A percentile compares a stretch with the other conserved stretches of the same genome.
These are phyloP conservation scores for Parnassius orleans DNA, from an alignment of 2,888 invertebrate species.

Conservation along the genomic window DNA sequence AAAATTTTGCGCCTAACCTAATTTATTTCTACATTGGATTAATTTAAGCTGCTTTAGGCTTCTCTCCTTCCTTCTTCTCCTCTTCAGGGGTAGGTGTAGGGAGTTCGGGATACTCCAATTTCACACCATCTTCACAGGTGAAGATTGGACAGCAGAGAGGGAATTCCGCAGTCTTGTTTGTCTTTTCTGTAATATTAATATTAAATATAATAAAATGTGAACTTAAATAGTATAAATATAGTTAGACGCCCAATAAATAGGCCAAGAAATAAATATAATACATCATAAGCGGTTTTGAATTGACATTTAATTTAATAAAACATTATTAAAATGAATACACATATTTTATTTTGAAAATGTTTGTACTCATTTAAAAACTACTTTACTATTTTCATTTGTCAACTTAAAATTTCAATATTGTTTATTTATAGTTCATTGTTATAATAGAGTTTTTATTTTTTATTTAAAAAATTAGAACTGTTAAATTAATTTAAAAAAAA, in stretches of 20 bases:
- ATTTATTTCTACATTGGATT: slow-evolving; percentile 25
- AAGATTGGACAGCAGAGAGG: slow-evolving; percentile 92
- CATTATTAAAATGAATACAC: too few species aligned
- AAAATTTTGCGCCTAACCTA: slow-evolving; percentile 25
- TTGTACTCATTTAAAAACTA: too few species aligned
- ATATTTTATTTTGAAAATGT: too few species aligned
- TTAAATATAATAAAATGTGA: slow-evolving; percentile 24
- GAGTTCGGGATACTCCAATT: slow-evolving; percentile 92
- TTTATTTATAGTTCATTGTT: not conserved
- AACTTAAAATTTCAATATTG: slow-evolving; percentile 15
- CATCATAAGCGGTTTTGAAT: too few species aligned
- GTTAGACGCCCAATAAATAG: too few species aligned
- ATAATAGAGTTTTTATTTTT: too few species aligned
- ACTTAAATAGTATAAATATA: not conserved
- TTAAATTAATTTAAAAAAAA: too few species aligned
- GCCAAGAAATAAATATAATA: too few species aligned
- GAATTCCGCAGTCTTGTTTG: slow-evolving; percentile 94
- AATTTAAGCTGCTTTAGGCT: slow-evolving; percentile 66
- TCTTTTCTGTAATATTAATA: slow-evolving; percentile 83
- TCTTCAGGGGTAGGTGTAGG: slow-evolving; percentile 69
- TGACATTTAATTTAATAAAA: too few species aligned
- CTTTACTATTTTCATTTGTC: slow-evolving; percentile 6
- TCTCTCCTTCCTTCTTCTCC: slow-evolving; percentile 60
- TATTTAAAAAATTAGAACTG: too few species aligned
- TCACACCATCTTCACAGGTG: slow-evolving; percentile 92